Evolutionary conservation across 30 jellyfish, hydroid and myxozoan genomes (phyloP).

Genomic region (Rhopilema esculentum): DNA sequence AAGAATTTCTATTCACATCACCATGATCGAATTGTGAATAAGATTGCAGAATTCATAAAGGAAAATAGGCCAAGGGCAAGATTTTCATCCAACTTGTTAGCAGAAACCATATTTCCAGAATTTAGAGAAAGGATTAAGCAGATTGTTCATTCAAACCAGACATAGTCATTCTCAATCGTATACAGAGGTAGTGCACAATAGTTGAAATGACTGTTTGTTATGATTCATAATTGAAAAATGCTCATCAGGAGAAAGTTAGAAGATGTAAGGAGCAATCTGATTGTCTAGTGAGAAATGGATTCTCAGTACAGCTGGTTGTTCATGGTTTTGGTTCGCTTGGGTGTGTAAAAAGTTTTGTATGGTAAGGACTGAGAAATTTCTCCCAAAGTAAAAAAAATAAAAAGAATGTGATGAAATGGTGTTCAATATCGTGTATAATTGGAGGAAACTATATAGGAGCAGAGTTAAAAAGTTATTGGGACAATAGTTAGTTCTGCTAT

Average conservation of each 20-base stretch:
- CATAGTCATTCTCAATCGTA: slow-evolving; percentile 13
- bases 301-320: too few relatives aligned
- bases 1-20: neutral
- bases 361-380: neutral
- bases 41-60: slow-evolving; percentile 1
- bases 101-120: neutral
- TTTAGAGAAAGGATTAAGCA: neutral
- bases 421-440: slow-evolving; percentile 17
- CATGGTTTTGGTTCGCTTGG: slow-evolving; percentile 1
- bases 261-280: too few relatives aligned
- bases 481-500: too few relatives aligned
- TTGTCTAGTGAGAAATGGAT: too few relatives aligned
- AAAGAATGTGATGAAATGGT: slow-evolving; percentile 1
- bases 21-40: slow-evolving; percentile 6
- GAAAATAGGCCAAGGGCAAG: slow-evolving; percentile 4
- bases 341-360: neutral
- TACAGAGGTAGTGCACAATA: too few relatives aligned
- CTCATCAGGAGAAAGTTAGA: too few relatives aligned
- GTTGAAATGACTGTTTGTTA: too few relatives aligned
- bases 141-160: neutral
- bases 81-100: neutral
- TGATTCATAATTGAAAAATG: too few relatives aligned
- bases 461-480: slow-evolving; percentile 23
- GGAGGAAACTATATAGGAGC: slow-evolving; percentile 26
- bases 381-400: neutral